Evolutionary conservation across 2,797 vertebrate species (phyloP).

Genomic region (Galaxias olidus): DNA sequence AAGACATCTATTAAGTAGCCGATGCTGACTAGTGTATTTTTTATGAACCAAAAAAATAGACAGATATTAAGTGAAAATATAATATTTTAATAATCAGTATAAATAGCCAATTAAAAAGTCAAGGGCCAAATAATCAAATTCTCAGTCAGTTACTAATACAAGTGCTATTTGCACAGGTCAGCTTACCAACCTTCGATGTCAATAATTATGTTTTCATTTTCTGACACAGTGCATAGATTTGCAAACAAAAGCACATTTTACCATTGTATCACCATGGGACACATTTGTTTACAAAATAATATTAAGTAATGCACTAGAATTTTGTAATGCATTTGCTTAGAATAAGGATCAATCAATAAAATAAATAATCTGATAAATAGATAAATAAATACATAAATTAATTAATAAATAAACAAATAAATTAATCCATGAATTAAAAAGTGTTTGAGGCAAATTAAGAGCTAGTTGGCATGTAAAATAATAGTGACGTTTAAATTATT

Average conservation of each 20-base stretch:
- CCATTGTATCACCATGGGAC: slow-evolving; percentile 53
- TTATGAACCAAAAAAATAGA: not conserved
- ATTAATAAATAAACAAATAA: slow-evolving; percentile 55
- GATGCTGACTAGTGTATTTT: not conserved
- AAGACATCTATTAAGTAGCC: too few relatives aligned
- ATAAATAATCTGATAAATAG: slow-evolving; percentile 60
- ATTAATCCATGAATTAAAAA: slow-evolving; percentile 32
- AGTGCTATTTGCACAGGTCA: slow-evolving; percentile 1
- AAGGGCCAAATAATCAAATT: slow-evolving; percentile 5
- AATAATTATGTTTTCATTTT: slow-evolving; percentile 8
- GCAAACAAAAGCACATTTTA: slow-evolving; percentile 27
- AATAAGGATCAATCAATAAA: slow-evolving; percentile 49
- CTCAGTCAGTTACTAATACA: not conserved
- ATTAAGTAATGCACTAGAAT: slow-evolving; percentile 29
- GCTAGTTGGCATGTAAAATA: slow-evolving; percentile 46
- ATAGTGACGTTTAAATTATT: slow-evolving; percentile 56
- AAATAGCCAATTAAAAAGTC: slow-evolving; percentile 2
- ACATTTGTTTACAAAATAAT: slow-evolving; percentile 38
- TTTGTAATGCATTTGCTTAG: not conserved
- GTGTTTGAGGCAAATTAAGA: slow-evolving; percentile 52
- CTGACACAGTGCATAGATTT: slow-evolving; percentile 23
- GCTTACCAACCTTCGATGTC: not conserved
- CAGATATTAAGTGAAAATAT: slow-evolving; percentile 10
- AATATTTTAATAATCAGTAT: slow-evolving; percentile 2
- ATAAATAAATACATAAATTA: slow-evolving; percentile 54